Base-by-base conservation (phyloP, 2,888 invertebrate genomes). In the Zhuqinia jingwanae region DNA sequence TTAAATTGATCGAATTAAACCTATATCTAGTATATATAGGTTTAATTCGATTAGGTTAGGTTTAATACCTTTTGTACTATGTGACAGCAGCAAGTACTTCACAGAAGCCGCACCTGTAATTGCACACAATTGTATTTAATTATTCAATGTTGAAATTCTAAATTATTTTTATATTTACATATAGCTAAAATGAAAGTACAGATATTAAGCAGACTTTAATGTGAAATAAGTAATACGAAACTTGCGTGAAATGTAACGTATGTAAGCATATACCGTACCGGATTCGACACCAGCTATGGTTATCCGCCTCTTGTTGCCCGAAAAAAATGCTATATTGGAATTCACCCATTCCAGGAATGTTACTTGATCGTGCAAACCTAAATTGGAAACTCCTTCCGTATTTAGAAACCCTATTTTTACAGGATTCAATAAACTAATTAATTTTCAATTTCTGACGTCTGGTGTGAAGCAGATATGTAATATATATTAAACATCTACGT, bases 51-150 rank as follows among this genome's bases (percentile, higher is more conserved):
- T n/a, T n/a, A n/a, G n/a, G n/a, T n/a, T n/a, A n/a, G n/a, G n/a
- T 60, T 10, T 15, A 20, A 15, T 68, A 88, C 88, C 88, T 85
- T 82, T 85, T 25, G 80, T 60, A 42, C 63, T 45, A 3, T 83
- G 85, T 0, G 87, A 87, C 45, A 87, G 68, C 5, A 89, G 56
- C 47, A 89, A 80, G 60, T 68, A 83, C 50, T 85, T 81, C n/a
- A 87, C 83, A 17, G 85, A 82, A 56, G 87, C 83, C 22, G 78
- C 85, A 36, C 89, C 89, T 83, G 78, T 82, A 36, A 87, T 87
- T 79, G 58, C 68, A 78, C 60, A 78, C 8, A 53, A 17, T 65
- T n/a, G 42, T 6, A 36, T 42, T 76, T 42, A 58, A 76, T 76
- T 76, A 58, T 25, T 68, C 45, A 20, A 50, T 47, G n/a, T 47